phyloP scores from a whole-genome alignment of 2,113 vertebrate genomes.

The Labeo rohita region DNA sequence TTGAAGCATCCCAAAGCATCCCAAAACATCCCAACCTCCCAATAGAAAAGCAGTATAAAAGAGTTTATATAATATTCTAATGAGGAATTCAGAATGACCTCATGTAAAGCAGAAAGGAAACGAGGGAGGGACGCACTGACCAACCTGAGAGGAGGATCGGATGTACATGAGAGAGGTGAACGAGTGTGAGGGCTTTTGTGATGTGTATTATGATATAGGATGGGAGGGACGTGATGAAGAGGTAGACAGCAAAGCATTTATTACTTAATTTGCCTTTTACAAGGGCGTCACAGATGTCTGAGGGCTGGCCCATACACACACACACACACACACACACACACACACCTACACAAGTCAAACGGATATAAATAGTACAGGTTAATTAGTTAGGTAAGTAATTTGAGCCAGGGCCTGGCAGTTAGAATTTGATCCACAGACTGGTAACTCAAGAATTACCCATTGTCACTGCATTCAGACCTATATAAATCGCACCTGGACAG shows the following conservation, averaged over 20 bases:
- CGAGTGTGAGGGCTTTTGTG: background rate
- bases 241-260: slow-evolving; percentile 50
- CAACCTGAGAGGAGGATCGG: slow-evolving; percentile 15
- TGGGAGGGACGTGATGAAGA: slow-evolving; percentile 6
- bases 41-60: background rate
- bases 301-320: slow-evolving; percentile 53
- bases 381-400: slow-evolving; percentile 92
- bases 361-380: slow-evolving; percentile 93
- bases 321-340: slow-evolving; percentile 52
- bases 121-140: slow-evolving; percentile 8
- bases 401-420: slow-evolving; percentile 81
- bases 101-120: slow-evolving; percentile 34
- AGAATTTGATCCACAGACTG: slow-evolving; percentile 89
- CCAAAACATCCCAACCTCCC: no score
- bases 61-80: slow-evolving; percentile 14
- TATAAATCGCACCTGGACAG: slow-evolving; percentile 83
- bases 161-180: slow-evolving; percentile 1
- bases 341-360: slow-evolving; percentile 56
- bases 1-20: background rate
- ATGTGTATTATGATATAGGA: slow-evolving; percentile 21
- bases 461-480: slow-evolving; percentile 87
- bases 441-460: slow-evolving; percentile 90
- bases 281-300: slow-evolving; percentile 65
- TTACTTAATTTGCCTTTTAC: slow-evolving; percentile 69
- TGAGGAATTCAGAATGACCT: background rate